Evolutionary conservation across 2,888 invertebrate genomes (phyloP), one percentile per base, ranked within the genome.

Genomic region (Cheilosia variabilis): DNA sequence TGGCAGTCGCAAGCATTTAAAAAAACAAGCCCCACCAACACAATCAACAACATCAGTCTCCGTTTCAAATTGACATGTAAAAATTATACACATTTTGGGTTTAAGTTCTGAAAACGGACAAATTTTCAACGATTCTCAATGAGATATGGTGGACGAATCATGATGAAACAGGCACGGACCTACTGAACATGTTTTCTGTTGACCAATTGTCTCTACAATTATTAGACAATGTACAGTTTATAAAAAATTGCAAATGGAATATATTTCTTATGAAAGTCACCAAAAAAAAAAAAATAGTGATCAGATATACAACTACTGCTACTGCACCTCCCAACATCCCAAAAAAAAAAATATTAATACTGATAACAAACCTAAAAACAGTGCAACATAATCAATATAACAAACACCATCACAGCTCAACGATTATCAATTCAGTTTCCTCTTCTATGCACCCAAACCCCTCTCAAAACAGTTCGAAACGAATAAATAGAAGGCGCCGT

Each of bases 401-500:
- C 27, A n/a, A 22, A 43, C 43, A 37, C 17, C 22, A 65, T 43
- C 37, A 45, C 45, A 62, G 17, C 15, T 19, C 22, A 53, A 10
- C 6, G 37, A 41, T 76, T 84, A 84, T 84, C 84, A 80, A 80
- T 71, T 34, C 24, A 50, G 2, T 50, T 62, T 57, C 27, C 57
- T 41, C 24, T 17, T 34, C 66, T 10, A 10, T 34, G 9, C 43
- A 41, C 68, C 62, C 55, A 19, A 37, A 4, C 80, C 55, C 80
- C 80, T n/a, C 62, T 71, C 9, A 24, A 55, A 72, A 22, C 69
- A 47, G 7, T 34, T 55, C 15, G 55, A 84, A 84, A 50, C 27
- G 84, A 76, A 84, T 84, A 84, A 84, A 84, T 84, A 84, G 75
- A 84, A 84, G 80, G 50, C 69, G n/a, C 47, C 19, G 75, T 27